Percentiles rank a stretch among this genome's conserved stretches.
Evolutionary conservation across 1,140 invertebrate species (phyloP).

Genomic region (Drosophila chauvacae): DNA sequence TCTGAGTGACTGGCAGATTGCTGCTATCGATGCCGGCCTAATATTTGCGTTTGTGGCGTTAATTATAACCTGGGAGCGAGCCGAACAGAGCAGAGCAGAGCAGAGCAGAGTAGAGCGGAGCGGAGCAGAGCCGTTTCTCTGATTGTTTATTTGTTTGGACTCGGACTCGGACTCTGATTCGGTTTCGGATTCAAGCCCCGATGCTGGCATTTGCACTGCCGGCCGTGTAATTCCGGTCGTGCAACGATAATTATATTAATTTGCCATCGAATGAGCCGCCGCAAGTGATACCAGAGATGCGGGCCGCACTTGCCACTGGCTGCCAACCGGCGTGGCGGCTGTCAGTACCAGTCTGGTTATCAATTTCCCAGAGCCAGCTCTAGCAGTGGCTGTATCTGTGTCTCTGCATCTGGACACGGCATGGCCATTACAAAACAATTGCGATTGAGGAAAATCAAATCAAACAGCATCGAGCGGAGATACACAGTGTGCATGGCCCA

Average conservation of each 20-base stretch:
- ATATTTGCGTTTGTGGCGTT: constrained; percentile 83
- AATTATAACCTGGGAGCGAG: constrained; percentile 57
- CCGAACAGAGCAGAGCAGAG: constrained; percentile 5
- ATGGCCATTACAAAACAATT: constrained; percentile 80
- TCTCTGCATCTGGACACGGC: constrained; percentile 27
- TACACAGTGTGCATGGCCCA: constrained; percentile 23
- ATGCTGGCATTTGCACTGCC: constrained; percentile 55
- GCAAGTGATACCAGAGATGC: constrained; percentile 39
- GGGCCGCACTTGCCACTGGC: constrained; percentile 28
- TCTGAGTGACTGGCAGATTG: constrained; percentile 52
- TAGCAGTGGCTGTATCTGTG: not conserved
- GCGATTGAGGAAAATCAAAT: constrained; percentile 77
- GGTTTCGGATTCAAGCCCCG: constrained; percentile 18
- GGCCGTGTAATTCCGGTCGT: constrained; percentile 77
- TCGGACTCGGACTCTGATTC: constrained; percentile 20
- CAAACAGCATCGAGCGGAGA: constrained; percentile 22
- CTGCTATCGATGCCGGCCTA: constrained; percentile 66
- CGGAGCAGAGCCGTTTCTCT: constrained; percentile 63
- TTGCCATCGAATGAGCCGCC: constrained; percentile 79
- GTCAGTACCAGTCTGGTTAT: constrained; percentile 64
- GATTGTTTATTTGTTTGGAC: constrained; percentile 76
- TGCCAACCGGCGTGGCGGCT: constrained; percentile 27
- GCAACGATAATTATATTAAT: constrained; percentile 83
- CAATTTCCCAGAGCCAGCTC: constrained; percentile 53
- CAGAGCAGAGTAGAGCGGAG: constrained; percentile 28